These are phyloP conservation scores for Axea sp. DNA, from an alignment of 2,888 invertebrate species.

Conservation along the genomic window DNA sequence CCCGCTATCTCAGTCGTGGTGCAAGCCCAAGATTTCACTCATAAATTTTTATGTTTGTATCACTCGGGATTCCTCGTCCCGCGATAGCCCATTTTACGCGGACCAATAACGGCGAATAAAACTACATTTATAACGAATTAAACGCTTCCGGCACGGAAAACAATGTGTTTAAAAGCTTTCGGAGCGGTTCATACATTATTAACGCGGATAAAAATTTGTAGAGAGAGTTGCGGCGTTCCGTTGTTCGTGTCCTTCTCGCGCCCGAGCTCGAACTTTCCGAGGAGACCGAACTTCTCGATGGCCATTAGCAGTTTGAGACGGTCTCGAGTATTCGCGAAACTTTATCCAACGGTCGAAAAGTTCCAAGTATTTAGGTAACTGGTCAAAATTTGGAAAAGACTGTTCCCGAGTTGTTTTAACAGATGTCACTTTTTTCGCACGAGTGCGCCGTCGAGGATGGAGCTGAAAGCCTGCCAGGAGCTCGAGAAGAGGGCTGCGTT, in stretches of 20 bases:
- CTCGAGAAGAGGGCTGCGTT: no score
- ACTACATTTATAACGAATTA: constrained; percentile 37
- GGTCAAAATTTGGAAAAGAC: constrained; percentile 6
- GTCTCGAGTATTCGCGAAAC: constrained; percentile 21
- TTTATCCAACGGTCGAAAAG: constrained; percentile 12
- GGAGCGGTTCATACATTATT: constrained; percentile 11
- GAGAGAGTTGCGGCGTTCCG: constrained; percentile 2
- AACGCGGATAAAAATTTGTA: constrained; percentile 12
- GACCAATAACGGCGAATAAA: constrained; percentile 20
- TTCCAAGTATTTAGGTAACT: constrained; percentile 10
- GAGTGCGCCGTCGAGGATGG: no score
- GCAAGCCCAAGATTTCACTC: constrained; percentile 39
- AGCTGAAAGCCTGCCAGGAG: no score
- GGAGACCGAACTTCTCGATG: constrained; percentile 18
- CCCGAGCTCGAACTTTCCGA: not conserved
- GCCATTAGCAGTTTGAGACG: constrained; percentile 18
- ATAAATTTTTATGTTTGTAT: constrained; percentile 47
- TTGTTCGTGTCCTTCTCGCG: constrained; percentile 8
- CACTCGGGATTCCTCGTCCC: constrained; percentile 12
- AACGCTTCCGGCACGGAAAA: constrained; percentile 26
- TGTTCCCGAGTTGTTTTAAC: constrained; percentile 3
- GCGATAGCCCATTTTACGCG: constrained; percentile 16
- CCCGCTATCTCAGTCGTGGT: constrained; percentile 26
- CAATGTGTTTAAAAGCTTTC: constrained; percentile 32
- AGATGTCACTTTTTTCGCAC: no score